Conservation (phyloP, 2,113 vertebrate genomes). For the Forbesichthys agassizii region DNA sequence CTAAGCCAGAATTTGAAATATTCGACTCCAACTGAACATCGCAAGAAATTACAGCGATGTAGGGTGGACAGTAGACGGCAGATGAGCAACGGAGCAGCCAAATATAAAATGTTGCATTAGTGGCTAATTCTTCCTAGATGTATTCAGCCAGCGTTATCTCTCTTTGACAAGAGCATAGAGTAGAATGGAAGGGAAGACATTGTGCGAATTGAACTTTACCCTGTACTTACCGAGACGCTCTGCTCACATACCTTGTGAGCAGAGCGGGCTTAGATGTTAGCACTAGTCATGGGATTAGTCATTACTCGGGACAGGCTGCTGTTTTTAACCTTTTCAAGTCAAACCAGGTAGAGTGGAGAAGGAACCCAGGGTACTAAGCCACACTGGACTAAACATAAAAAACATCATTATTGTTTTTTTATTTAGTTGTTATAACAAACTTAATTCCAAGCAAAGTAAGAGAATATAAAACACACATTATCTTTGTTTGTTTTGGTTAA, state of each 20-base stretch:
- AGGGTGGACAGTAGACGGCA: slow-evolving; percentile 38
- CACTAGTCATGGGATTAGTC: slow-evolving; percentile 63
- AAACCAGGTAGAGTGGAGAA: slow-evolving; percentile 61
- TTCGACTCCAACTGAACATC: slow-evolving; percentile 83
- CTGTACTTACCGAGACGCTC: slow-evolving; percentile 26
- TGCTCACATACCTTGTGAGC: slow-evolving; percentile 49
- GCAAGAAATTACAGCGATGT: slow-evolving; percentile 73
- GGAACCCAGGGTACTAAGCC: slow-evolving; percentile 44
- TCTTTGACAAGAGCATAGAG: slow-evolving; percentile 10
- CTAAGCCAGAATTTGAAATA: slow-evolving; percentile 83
- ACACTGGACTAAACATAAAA: neutral
- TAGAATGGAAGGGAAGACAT: neutral
- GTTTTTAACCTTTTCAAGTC: slow-evolving; percentile 66
- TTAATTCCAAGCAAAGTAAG: slow-evolving; percentile 19
- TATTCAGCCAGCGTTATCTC: slow-evolving; percentile 18
- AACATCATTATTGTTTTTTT: slow-evolving; percentile 21
- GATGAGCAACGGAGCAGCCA: slow-evolving; percentile 40
- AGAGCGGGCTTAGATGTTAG: slow-evolving; percentile 37
- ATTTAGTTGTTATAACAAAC: slow-evolving; percentile 16
- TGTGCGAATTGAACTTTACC: slow-evolving; percentile 32
- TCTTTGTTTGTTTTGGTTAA: slow-evolving; percentile 18
- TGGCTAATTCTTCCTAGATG: slow-evolving; percentile 22
- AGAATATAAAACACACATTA: slow-evolving; percentile 26
- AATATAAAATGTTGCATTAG: slow-evolving; percentile 52
- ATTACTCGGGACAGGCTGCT: slow-evolving; percentile 55